phyloP scores from a whole-genome alignment of 2,888 invertebrate species.

The Acleris cristana region DNA sequence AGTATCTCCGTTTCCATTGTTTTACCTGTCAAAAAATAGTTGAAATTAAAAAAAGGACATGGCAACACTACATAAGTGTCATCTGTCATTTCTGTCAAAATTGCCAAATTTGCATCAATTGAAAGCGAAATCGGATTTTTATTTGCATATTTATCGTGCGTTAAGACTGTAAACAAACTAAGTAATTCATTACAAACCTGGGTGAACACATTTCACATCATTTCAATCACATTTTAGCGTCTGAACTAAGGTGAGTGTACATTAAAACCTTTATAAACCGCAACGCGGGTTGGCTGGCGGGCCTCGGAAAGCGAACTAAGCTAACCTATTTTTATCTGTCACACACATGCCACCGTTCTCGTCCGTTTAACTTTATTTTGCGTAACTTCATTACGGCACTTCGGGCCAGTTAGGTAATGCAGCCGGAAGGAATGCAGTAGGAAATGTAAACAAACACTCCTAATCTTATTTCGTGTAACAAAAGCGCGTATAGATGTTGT shows the following conservation, averaged over 20 bases:
- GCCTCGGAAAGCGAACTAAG: constrained; percentile 51
- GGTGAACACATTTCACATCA: constrained; percentile 36
- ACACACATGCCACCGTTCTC: constrained; percentile 46
- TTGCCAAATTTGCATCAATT: constrained; percentile 32
- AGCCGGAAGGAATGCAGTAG: constrained; percentile 23
- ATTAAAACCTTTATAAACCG: constrained; percentile 42
- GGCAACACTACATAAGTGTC: constrained; percentile 33
- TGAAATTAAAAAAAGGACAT: constrained; percentile 29
- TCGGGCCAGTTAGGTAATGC: constrained; percentile 34
- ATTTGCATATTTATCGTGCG: constrained; percentile 38
- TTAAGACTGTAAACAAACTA: constrained; percentile 27
- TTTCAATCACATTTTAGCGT: constrained; percentile 35
- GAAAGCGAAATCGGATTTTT: constrained; percentile 33
- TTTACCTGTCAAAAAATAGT: constrained; percentile 39
- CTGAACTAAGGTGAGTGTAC: constrained; percentile 43
- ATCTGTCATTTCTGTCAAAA: constrained; percentile 29
- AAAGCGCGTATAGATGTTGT: not conserved
- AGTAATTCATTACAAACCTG: constrained; percentile 40
- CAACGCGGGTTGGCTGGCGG: constrained; percentile 42
- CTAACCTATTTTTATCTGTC: constrained; percentile 70
- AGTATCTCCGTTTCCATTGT: constrained; percentile 63
- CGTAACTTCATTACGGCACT: constrained; percentile 41
- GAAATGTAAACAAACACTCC: constrained; percentile 24
- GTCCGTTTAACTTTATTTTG: constrained; percentile 40
- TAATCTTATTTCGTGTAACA: constrained; percentile 2